Percentiles rank a stretch among this genome's conserved stretches.
Conservation (phyloP, 2,888 invertebrate species). For the Machimus atricapillus region DNA sequence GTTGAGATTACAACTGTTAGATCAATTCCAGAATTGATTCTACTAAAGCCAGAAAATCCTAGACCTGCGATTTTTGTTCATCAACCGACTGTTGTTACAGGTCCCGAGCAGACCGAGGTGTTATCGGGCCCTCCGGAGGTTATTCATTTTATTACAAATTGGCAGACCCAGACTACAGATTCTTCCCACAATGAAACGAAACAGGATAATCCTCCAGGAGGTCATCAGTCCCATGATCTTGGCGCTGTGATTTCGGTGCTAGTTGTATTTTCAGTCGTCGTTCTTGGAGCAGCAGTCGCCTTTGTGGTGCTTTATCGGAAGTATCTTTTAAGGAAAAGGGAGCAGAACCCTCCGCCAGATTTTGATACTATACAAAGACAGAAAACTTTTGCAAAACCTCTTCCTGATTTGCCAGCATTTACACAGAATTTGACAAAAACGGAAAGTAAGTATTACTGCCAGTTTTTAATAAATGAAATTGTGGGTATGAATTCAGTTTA, state of each 20-base stretch:
- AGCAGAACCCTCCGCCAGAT: neutral
- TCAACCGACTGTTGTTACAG: conserved; percentile 51
- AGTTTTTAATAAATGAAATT: neutral
- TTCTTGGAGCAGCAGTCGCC: conserved; percentile 54
- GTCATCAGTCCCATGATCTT: conserved; percentile 49
- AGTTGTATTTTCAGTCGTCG: conserved; percentile 55
- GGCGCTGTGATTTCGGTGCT: conserved; percentile 55
- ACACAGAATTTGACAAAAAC: conserved; percentile 54
- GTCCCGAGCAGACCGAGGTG: conserved; percentile 52
- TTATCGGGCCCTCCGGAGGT: conserved; percentile 55
- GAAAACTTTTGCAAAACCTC: conserved; percentile 52
- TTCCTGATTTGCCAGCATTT: conserved; percentile 57
- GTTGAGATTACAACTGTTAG: conserved; percentile 51
- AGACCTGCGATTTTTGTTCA: conserved; percentile 48
- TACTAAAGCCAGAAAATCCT: conserved; percentile 55
- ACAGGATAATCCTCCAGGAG: conserved; percentile 27
- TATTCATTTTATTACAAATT: conserved; percentile 59
- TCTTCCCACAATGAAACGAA: conserved; percentile 41
- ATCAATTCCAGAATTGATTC: conserved; percentile 57
- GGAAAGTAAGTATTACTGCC: conserved; percentile 54
- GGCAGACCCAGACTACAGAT: conserved; percentile 49
- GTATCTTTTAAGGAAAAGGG: conserved; percentile 17
- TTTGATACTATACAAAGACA: neutral
- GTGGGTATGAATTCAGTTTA: neutral
- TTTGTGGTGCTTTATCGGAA: conserved; percentile 56